These are phyloP conservation scores for Neosalanx taihuensis DNA, from an alignment of 2,797 vertebrate genomes.

Conservation along the genomic window DNA sequence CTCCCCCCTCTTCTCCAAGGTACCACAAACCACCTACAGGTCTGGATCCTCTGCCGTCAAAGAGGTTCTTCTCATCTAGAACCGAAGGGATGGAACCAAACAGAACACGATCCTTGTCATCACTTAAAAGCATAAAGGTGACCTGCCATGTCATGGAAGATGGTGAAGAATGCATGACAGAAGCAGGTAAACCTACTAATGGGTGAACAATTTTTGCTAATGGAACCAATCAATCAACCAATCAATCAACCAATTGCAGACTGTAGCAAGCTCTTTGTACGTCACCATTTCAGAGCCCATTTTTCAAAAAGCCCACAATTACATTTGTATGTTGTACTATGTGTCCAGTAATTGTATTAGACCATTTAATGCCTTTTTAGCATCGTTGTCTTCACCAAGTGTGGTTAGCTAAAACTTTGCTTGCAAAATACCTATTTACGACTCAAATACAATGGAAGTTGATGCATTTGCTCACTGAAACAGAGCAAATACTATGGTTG, in stretches of 20 bases:
- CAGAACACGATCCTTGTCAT: neutral
- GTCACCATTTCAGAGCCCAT: neutral
- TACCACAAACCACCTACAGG: slow-evolving; percentile 17
- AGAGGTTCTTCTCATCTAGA: slow-evolving; percentile 15
- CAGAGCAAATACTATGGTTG: neutral
- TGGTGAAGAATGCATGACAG: neutral
- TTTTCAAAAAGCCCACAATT: neutral
- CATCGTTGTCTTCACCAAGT: neutral
- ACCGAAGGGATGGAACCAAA: neutral
- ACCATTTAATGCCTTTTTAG: neutral
- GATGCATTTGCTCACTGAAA: neutral
- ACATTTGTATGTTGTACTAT: neutral
- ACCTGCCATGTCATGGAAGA: neutral
- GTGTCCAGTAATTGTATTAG: neutral
- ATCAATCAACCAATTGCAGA: neutral
- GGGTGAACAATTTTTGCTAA: neutral
- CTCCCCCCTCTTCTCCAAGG: slow-evolving; percentile 47
- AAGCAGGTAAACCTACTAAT: neutral
- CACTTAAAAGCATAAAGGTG: neutral
- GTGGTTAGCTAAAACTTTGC: neutral
- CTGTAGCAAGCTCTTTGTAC: neutral
- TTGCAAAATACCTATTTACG: too few species aligned
- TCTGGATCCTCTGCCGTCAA: neutral
- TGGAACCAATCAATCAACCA: neutral
- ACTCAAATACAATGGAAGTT: too few species aligned